These are phyloP conservation scores for Nesidiocoris tenuis DNA, from an alignment of 2,888 invertebrate genomes.

Conservation along the genomic window DNA sequence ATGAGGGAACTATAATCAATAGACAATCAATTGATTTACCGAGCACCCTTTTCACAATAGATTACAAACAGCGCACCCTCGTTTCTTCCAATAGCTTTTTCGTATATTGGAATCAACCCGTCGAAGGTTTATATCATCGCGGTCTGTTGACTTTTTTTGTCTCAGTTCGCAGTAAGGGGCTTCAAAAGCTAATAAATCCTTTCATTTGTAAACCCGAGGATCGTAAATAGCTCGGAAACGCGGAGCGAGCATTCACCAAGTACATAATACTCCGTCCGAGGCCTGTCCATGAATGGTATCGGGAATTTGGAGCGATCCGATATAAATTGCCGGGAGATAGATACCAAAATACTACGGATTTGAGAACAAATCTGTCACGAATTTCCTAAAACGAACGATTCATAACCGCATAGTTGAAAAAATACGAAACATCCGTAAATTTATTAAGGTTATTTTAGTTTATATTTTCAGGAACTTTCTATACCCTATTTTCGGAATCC, in stretches of 20 bases:
- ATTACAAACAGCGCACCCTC: constrained; percentile 29
- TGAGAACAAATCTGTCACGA: no score
- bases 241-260: neutral
- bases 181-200: constrained; percentile 41
- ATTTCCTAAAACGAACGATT: no score
- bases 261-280: neutral
- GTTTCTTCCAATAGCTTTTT: neutral
- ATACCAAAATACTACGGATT: no score
- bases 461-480: no score
- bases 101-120: constrained; percentile 24
- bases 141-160: constrained; percentile 33
- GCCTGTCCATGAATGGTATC: neutral
- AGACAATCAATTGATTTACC: constrained; percentile 33
- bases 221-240: neutral
- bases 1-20: constrained; percentile 37
- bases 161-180: constrained; percentile 39
- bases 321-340: no score
- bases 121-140: constrained; percentile 34
- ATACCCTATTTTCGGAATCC: no score
- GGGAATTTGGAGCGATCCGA: no score
- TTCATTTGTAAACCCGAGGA: constrained; percentile 9
- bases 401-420: no score
- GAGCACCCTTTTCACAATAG: constrained; percentile 19
- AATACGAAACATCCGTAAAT: no score
- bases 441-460: no score